Percentiles rank a stretch among this genome's conserved stretches.
phyloP scores from a whole-genome alignment of 2,888 invertebrate species.

The Pandemis cinnamomeana region DNA sequence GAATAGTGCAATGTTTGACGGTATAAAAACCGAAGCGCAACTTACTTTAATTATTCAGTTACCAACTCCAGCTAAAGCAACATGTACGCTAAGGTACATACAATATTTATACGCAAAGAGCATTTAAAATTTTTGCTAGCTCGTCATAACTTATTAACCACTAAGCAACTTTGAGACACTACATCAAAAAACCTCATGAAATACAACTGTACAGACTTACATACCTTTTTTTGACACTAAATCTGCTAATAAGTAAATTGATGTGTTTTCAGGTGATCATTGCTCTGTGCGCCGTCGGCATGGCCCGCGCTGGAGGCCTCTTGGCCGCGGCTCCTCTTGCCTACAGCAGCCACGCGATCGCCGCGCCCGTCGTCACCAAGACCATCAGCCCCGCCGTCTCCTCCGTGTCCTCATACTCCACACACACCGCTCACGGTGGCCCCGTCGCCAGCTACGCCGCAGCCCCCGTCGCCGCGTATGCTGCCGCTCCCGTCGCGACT shows the following conservation, averaged over 20 bases:
- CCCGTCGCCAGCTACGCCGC: conserved; percentile 56
- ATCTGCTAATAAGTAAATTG: conserved; percentile 20
- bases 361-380: conserved; percentile 69
- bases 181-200: neutral
- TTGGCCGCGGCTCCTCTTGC: conserved; percentile 71
- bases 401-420: conserved; percentile 60
- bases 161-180: neutral
- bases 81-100: conserved; percentile 80
- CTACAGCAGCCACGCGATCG: conserved; percentile 63
- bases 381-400: conserved; percentile 70
- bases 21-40: conserved; percentile 80
- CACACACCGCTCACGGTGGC: conserved; percentile 49
- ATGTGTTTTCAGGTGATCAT: conserved; percentile 78
- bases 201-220: neutral
- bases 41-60: conserved; percentile 79
- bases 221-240: neutral
- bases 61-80: conserved; percentile 77
- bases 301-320: conserved; percentile 84
- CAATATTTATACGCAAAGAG: neutral
- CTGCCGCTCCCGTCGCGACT: conserved; percentile 38
- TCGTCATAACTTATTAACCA: neutral
- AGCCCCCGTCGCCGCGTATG: conserved; percentile 52
- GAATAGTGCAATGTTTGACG: conserved; percentile 60
- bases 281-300: conserved; percentile 85
- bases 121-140: neutral